These are phyloP conservation scores for Eupithecia subfuscata DNA, from an alignment of 2,888 invertebrate species.

Conservation along the genomic window DNA sequence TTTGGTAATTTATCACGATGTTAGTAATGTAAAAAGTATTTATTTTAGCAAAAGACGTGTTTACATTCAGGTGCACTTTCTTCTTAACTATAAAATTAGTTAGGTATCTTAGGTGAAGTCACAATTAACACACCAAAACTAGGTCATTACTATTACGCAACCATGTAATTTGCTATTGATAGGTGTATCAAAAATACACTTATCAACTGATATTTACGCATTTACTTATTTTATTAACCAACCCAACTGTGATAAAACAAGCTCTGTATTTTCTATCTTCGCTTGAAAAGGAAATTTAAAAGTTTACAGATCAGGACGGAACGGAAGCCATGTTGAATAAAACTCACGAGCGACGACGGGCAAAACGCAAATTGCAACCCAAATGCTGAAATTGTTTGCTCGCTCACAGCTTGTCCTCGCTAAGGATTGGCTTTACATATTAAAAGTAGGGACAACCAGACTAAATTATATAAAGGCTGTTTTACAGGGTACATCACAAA, in stretches of 20 bases:
- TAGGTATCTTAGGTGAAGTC: too few species aligned
- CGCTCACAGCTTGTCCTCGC: slow-evolving; percentile 28
- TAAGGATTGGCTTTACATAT: slow-evolving; percentile 31
- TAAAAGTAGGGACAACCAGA: slow-evolving; percentile 16
- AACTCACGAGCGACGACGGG: slow-evolving; percentile 35
- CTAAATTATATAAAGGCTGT: background rate
- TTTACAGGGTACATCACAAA: too few species aligned
- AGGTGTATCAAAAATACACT: background rate
- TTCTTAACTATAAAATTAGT: too few species aligned
- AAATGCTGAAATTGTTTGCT: slow-evolving; percentile 34
- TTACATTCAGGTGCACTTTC: too few species aligned
- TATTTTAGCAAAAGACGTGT: too few species aligned
- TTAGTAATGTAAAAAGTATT: too few species aligned
- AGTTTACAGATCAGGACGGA: background rate
- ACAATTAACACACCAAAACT: background rate
- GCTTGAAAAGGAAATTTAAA: background rate
- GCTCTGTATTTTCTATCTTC: background rate
- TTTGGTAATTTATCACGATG: too few species aligned
- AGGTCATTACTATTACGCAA: background rate
- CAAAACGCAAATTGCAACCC: slow-evolving; percentile 34
- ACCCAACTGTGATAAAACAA: background rate
- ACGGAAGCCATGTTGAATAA: slow-evolving; percentile 43
- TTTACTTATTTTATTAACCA: background rate
- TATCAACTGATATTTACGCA: background rate
- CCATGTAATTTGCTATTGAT: background rate